Percentiles rank a stretch among this genome's conserved stretches.
Evolutionary conservation across 2,113 vertebrate species (phyloP).

Genomic region (Prochilodus magdalenae): DNA sequence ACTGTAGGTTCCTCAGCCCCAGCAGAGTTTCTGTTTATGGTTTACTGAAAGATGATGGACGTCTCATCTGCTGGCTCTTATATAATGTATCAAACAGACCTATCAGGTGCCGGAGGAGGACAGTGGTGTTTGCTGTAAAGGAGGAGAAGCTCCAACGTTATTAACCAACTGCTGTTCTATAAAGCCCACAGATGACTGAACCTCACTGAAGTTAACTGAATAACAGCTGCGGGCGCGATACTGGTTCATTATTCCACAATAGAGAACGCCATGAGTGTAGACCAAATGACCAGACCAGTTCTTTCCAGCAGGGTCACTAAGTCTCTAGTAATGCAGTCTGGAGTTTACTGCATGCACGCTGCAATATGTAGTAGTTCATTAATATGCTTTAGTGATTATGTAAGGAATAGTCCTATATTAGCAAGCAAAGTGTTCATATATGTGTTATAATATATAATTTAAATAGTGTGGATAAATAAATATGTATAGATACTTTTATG

Average conservation of each 20-base stretch:
- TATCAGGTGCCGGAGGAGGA: background rate
- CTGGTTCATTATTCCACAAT: background rate
- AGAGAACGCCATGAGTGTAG: background rate
- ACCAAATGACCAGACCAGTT: background rate
- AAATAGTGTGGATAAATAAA: too few relatives aligned
- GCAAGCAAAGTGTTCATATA: too few relatives aligned
- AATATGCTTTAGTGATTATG: too few relatives aligned
- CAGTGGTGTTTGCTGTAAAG: background rate
- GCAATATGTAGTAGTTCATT: too few relatives aligned
- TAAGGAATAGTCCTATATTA: too few relatives aligned
- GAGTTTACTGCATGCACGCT: too few relatives aligned
- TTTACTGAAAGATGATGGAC: background rate
- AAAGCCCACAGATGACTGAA: background rate
- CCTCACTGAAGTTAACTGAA: background rate
- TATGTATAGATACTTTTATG: too few relatives aligned
- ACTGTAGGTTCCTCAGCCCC: background rate
- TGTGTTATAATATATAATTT: too few relatives aligned
- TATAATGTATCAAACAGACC: background rate
- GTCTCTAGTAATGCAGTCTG: background rate
- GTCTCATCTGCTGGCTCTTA: background rate
- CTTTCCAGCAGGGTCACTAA: background rate
- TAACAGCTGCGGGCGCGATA: background rate
- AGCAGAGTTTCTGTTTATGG: background rate
- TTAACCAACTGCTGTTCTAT: background rate
- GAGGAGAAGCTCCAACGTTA: background rate